Conservation (phyloP, 2,888 invertebrate genomes). For the Mellilla xanthometata region DNA sequence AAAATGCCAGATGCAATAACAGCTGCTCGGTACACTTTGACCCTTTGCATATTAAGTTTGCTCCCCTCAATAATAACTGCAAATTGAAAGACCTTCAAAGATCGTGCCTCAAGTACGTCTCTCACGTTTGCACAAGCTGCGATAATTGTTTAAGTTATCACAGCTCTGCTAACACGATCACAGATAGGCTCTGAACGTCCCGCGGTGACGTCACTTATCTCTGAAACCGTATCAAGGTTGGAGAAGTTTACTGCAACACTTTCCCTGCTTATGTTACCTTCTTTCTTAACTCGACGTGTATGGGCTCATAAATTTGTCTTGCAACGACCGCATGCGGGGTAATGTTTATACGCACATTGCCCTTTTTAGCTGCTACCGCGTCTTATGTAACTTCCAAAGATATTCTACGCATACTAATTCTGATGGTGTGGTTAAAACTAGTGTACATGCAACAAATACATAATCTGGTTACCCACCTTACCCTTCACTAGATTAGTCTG, state of each 20-base stretch:
- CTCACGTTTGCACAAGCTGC: slow-evolving; percentile 38
- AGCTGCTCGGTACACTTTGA: slow-evolving; percentile 17
- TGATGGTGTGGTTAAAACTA: slow-evolving; percentile 38
- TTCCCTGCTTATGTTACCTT: slow-evolving; percentile 35
- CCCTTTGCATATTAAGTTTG: slow-evolving; percentile 14
- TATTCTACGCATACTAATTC: slow-evolving; percentile 32
- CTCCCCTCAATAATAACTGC: slow-evolving; percentile 19
- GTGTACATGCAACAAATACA: slow-evolving; percentile 10
- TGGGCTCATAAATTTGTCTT: slow-evolving; percentile 33
- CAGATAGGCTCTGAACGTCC: slow-evolving; percentile 29
- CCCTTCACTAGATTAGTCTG: too few relatives aligned
- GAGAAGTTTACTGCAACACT: slow-evolving; percentile 34
- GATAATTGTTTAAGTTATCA: slow-evolving; percentile 48
- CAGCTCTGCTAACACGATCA: slow-evolving; percentile 37
- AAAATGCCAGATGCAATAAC: slow-evolving; percentile 13
- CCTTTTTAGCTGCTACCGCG: slow-evolving; percentile 38
- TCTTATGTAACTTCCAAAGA: slow-evolving; percentile 43
- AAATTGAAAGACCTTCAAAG: slow-evolving; percentile 32
- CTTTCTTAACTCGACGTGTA: slow-evolving; percentile 34
- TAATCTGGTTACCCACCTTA: too few relatives aligned
- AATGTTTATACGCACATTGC: slow-evolving; percentile 24
- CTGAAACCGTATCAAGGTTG: slow-evolving; percentile 41
- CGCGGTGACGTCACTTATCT: slow-evolving; percentile 37
- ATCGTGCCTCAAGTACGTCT: slow-evolving; percentile 26
- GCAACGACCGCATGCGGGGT: slow-evolving; percentile 18